Base-by-base conservation (phyloP, 1,140 invertebrate genomes). In the Chironomus tepperi region DNA sequence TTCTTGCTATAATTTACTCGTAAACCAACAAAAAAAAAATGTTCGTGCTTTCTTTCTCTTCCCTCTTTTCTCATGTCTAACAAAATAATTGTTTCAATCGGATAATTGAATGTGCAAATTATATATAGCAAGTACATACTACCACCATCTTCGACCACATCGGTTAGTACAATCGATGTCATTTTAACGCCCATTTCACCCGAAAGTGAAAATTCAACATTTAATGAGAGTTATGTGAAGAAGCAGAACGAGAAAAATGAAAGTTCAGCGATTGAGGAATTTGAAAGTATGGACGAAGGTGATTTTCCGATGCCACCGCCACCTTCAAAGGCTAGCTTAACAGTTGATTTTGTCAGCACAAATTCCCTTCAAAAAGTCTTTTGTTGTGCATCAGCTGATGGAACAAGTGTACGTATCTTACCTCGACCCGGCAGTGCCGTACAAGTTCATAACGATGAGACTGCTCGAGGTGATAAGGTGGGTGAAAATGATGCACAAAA, bases 401-500 rank as follows among this genome's bases (percentile, higher is more conserved):
- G 43, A 42, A 74, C 64, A 67, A 34, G 10, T 73, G 43, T 73
- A 43, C 34, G 67, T 75, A 34, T 34, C 5, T 1, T 83, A 80
- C 3, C 78, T 82, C 0, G 83, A 83, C 76, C 77, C 78, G 34
- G 75, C 79, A 3, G 79, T 77, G 73, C 83, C 80, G 74, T 77
- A 80, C 0, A 83, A 81, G 67, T 83, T 80, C 65, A 76, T 83
- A 0, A 78, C 81, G 77, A 80, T 81, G 0, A 79, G 75, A 57
- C 74, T 74, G 73, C 73, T 6, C 79, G 80, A 57, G 78, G 81
- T 73, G 80, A 83, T 18, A 84, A 86, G 84, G 84, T 86, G 84
- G 84, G 85, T 81, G 78, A 77, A 42, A 76, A 81, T 77, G 83
- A 83, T 43, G 83, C 83, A 74, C 76, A 74, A 76, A 75, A 75